These are phyloP conservation scores for Podarcis raffonei DNA, from an alignment of 2,113 vertebrate species.

Conservation along the genomic window DNA sequence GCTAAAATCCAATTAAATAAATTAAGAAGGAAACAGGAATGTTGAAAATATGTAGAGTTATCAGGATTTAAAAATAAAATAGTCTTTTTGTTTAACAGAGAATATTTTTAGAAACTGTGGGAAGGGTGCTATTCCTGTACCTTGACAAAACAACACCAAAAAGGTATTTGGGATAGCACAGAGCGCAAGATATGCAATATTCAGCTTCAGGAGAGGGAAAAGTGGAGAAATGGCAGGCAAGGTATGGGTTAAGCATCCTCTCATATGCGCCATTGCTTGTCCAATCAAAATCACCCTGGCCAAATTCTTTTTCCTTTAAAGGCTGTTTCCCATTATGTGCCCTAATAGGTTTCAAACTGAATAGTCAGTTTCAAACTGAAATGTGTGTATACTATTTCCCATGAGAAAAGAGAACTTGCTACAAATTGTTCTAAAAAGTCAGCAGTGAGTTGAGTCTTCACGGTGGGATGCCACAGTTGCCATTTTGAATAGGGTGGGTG, in stretches of 20 bases:
- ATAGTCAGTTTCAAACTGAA: background rate
- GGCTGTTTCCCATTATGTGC: background rate
- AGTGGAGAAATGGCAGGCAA: background rate
- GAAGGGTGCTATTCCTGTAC: background rate
- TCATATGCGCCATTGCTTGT: background rate
- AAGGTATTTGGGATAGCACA: background rate
- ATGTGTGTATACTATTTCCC: conserved; percentile 50
- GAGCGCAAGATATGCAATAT: background rate
- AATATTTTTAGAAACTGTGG: background rate
- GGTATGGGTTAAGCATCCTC: background rate
- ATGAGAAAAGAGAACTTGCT: background rate
- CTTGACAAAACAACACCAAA: background rate
- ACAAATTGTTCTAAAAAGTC: background rate
- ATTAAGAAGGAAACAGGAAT: background rate
- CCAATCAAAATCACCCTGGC: background rate
- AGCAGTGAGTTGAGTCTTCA: background rate
- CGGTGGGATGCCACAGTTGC: background rate
- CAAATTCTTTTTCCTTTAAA: background rate
- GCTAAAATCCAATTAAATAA: background rate
- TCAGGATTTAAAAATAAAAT: background rate
- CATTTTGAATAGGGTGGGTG: background rate
- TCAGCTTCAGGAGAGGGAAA: background rate
- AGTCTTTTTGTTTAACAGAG: background rate
- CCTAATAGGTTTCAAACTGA: background rate
- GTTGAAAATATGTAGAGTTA: background rate